phyloP scores from a whole-genome alignment of 2,888 invertebrate species.

The Auanema sp. region DNA sequence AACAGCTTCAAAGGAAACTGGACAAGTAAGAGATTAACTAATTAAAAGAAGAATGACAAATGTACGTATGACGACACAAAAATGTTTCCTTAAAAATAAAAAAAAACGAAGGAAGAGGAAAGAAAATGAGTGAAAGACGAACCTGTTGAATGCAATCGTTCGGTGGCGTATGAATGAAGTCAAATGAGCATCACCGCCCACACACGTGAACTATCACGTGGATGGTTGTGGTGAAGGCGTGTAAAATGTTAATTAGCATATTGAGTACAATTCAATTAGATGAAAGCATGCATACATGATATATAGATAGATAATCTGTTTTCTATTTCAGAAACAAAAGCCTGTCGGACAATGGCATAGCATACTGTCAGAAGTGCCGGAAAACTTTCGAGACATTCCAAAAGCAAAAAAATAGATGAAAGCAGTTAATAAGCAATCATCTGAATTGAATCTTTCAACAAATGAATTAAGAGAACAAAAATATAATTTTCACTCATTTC shows the following conservation, averaged over 20 bases:
- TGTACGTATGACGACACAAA: background rate
- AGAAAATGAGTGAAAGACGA: too few relatives aligned
- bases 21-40: constrained; percentile 12
- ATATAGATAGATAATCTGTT: background rate
- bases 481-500: too few relatives aligned
- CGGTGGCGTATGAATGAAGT: too few relatives aligned
- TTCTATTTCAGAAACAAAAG: constrained; percentile 36
- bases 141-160: too few relatives aligned
- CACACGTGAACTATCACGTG: too few relatives aligned
- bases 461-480: background rate
- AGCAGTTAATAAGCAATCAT: constrained; percentile 12
- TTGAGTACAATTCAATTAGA: background rate
- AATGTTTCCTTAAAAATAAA: background rate
- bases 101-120: too few relatives aligned
- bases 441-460: constrained; percentile 12
- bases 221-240: too few relatives aligned
- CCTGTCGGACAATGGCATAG: constrained; percentile 62
- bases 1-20: constrained; percentile 11
- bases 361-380: constrained; percentile 62
- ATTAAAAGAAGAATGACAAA: constrained; percentile 1
- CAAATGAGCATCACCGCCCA: too few relatives aligned
- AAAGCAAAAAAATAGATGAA: constrained; percentile 55
- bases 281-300: background rate
- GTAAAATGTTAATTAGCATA: too few relatives aligned
- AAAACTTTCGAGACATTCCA: constrained; percentile 58